Percentiles rank a stretch among this genome's conserved stretches.
These are phyloP conservation scores for Mus musculus DNA, from an alignment of 2,113 vertebrate genomes.

Conservation along the genomic window GRCm39 chr2:139703501-139704000, in stretches of 20 bases:
- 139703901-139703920: background rate
- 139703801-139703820: slow-evolving; percentile 40
- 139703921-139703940: background rate
- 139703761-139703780: background rate
- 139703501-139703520: background rate
- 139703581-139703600: background rate
- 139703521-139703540: background rate
- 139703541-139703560: background rate
- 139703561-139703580: background rate
- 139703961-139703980: background rate
- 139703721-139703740: background rate
- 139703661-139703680: too few species aligned
- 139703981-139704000: background rate
- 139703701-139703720: background rate
- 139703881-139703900: background rate
- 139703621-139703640: background rate
- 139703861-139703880: background rate
- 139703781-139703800: background rate
- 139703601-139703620: background rate
- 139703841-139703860: background rate
- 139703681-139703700: background rate
- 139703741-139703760: background rate
- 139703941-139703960: background rate
- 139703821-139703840: slow-evolving; percentile 40
- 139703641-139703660: background rate